A percentile compares a stretch with the other conserved stretches of the same genome.
These are phyloP conservation scores for Haemorhous mexicanus DNA, from an alignment of 2,113 vertebrate species.

Conservation along the genomic window DNA sequence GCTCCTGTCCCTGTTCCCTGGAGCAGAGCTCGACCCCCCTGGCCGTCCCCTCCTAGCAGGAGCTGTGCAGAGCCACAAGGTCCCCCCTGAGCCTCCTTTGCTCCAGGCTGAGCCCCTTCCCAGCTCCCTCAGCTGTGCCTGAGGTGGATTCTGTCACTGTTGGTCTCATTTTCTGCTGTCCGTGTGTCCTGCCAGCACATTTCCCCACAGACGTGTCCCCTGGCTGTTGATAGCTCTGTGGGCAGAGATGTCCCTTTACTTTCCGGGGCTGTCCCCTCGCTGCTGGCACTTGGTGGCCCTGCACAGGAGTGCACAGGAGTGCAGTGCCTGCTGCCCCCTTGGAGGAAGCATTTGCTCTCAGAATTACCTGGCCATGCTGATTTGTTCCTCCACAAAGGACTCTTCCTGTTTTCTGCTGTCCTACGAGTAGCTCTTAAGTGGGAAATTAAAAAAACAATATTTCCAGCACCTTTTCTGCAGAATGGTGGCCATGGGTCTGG, in stretches of 20 bases:
- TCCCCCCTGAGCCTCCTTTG: not conserved
- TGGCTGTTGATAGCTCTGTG: not conserved
- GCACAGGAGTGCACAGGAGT: not conserved
- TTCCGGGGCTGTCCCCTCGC: not conserved
- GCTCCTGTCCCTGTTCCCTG: not conserved
- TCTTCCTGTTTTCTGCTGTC: not conserved
- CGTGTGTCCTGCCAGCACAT: not conserved
- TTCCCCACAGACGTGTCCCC: accelerated
- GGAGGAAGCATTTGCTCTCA: not conserved
- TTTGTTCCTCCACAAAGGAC: not conserved
- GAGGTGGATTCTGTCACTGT: not conserved
- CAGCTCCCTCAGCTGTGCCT: not conserved
- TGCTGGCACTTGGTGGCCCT: not conserved
- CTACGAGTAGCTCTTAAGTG: not conserved
- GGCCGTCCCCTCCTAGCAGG: not conserved
- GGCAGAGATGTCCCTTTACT: not conserved
- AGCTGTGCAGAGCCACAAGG: not conserved
- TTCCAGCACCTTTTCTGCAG: not conserved
- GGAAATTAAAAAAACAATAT: not conserved
- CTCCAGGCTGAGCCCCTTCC: not conserved
- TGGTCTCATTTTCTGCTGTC: not conserved
- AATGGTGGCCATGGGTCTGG: not conserved
- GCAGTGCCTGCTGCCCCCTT: not conserved
- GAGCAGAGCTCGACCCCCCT: not conserved
- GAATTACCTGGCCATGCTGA: not conserved